A percentile compares a stretch with the other conserved stretches of the same genome.
Conservation (phyloP, 2,888 invertebrate species). For the Bruchidius siliquastri region DNA sequence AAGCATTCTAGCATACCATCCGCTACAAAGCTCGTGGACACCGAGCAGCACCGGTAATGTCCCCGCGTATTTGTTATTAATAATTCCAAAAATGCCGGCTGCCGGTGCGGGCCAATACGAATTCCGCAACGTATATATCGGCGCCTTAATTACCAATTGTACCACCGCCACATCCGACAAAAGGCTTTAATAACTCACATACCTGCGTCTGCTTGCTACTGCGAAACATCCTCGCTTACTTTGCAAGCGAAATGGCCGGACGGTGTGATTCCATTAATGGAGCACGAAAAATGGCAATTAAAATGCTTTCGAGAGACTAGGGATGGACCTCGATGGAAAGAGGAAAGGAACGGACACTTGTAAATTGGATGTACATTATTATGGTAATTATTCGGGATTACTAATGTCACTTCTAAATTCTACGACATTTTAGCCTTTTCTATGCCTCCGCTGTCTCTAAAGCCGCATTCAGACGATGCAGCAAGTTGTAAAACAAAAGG, state of each 20-base stretch:
- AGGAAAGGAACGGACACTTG: not conserved
- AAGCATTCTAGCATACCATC: not conserved
- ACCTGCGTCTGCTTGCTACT: slow-evolving; percentile 19
- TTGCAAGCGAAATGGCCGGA: slow-evolving; percentile 9
- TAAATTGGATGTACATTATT: not conserved
- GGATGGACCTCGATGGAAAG: slow-evolving; percentile 1
- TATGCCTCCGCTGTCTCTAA: too few relatives aligned
- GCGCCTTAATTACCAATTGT: slow-evolving; percentile 38
- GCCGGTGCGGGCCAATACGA: slow-evolving; percentile 19
- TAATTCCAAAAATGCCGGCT: slow-evolving; percentile 35
- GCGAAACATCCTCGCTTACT: slow-evolving; percentile 21
- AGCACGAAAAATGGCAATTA: slow-evolving; percentile 24
- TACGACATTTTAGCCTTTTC: too few relatives aligned
- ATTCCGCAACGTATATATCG: slow-evolving; percentile 24
- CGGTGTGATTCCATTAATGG: slow-evolving; percentile 15
- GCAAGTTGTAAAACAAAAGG: too few relatives aligned
- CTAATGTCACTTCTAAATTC: too few relatives aligned
- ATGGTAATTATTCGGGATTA: not conserved
- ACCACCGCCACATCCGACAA: slow-evolving; percentile 24
- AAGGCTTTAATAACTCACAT: slow-evolving; percentile 40
- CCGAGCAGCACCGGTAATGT: slow-evolving; percentile 27
- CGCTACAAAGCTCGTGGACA: slow-evolving; percentile 22
- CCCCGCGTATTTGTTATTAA: slow-evolving; percentile 29
- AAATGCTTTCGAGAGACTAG: slow-evolving; percentile 13
- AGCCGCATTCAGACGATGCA: too few relatives aligned